Conservation (phyloP, 2,113 vertebrate genomes). For the Jacana jacana region DNA sequence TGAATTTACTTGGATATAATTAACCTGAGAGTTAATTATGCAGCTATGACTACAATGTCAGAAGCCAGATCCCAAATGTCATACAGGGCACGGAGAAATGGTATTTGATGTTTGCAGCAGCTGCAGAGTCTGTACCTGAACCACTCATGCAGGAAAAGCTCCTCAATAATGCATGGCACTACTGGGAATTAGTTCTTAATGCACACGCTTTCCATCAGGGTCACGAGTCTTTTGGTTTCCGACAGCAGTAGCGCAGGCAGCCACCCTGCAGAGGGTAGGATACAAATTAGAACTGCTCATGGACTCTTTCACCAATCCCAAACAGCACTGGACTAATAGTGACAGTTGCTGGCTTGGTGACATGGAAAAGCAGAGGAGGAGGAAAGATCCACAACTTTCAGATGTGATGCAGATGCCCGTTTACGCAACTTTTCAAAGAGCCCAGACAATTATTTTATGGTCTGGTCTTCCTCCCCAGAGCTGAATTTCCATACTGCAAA, state of each 20-base stretch:
- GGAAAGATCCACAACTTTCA: background rate
- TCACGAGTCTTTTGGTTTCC: background rate
- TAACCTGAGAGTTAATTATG: background rate
- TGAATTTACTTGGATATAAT: background rate
- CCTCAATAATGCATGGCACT: background rate
- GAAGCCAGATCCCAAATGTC: background rate
- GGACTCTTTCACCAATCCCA: background rate
- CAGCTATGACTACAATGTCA: background rate
- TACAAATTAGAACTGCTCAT: accelerated
- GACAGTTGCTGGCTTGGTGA: background rate
- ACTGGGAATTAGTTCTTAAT: background rate
- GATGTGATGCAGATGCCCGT: background rate
- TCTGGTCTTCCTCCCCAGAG: background rate
- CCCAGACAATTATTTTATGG: background rate
- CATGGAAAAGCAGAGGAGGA: background rate
- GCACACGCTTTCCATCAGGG: background rate
- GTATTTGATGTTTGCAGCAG: background rate
- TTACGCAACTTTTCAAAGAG: background rate
- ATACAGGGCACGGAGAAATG: background rate
- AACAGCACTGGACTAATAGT: background rate
- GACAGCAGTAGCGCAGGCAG: background rate
- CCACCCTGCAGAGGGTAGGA: background rate
- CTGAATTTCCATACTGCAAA: background rate
- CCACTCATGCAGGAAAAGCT: background rate
- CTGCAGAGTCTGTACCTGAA: background rate